A percentile compares a stretch with the other conserved stretches of the same genome.
Evolutionary conservation across 2,888 invertebrate species (phyloP).

Genomic region (Exocentrus adspersus): DNA sequence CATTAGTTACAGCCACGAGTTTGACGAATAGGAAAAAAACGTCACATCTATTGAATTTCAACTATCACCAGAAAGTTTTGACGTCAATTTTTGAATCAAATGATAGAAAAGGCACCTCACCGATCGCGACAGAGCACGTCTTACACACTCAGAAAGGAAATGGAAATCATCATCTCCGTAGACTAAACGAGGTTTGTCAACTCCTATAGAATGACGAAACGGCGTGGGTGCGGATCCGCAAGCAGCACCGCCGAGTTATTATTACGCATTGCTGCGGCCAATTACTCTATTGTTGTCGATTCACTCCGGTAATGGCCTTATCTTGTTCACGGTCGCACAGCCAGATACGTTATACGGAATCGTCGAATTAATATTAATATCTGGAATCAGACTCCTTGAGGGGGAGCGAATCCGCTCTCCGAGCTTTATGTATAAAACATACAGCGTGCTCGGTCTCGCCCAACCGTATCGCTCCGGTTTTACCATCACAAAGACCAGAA

Average conservation of each 20-base stretch:
- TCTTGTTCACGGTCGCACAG: not conserved
- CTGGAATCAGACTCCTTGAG: not conserved
- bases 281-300: no score
- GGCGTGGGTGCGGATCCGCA: not conserved
- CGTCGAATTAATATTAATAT: not conserved
- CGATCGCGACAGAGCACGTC: conserved; percentile 7
- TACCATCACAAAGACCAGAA: conserved; percentile 27
- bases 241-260: not conserved
- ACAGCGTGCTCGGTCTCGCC: conserved; percentile 18
- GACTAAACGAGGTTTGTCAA: not conserved
- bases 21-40: no score
- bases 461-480: conserved; percentile 18
- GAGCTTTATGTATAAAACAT: conserved; percentile 24
- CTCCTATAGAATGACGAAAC: conserved; percentile 4
- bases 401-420: not conserved
- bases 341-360: no score
- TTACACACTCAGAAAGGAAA: no score
- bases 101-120: no score
- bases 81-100: no score
- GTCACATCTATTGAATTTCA: no score
- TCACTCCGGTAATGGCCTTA: no score
- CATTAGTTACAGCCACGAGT: no score
- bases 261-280: not conserved
- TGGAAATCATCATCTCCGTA: not conserved
- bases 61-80: no score